Percentiles rank a stretch among this genome's conserved stretches.
These are phyloP conservation scores for Syrphus vitripennis DNA, from an alignment of 2,888 invertebrate genomes.

Conservation along the genomic window DNA sequence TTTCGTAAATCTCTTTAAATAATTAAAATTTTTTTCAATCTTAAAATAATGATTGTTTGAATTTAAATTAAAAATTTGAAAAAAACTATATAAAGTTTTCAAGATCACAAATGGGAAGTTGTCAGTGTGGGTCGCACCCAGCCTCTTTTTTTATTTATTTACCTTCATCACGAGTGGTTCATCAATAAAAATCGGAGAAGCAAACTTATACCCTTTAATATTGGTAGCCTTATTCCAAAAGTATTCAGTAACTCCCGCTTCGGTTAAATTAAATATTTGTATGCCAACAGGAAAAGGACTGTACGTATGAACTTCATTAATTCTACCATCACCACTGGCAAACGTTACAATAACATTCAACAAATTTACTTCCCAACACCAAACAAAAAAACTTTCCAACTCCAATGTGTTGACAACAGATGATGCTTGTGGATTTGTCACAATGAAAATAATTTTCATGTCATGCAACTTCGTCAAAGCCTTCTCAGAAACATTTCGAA, in stretches of 20 bases:
- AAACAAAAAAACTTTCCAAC: conserved; percentile 63
- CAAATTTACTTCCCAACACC: conserved; percentile 72
- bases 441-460: conserved; percentile 70
- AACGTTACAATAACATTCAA: conserved; percentile 68
- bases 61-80: no score
- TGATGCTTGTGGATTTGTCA: not conserved
- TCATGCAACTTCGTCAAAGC: conserved; percentile 66
- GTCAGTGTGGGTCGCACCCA: no score
- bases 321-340: not conserved
- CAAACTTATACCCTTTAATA: conserved; percentile 59
- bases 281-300: conserved; percentile 58
- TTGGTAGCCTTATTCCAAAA: conserved; percentile 57
- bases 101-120: no score
- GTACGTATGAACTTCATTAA: conserved; percentile 66
- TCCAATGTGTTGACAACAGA: not conserved
- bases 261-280: conserved; percentile 39
- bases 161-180: conserved; percentile 68
- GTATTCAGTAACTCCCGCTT: conserved; percentile 8
- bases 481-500: conserved; percentile 54
- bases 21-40: no score
- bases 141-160: conserved; percentile 1
- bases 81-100: no score
- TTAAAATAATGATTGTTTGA: no score
- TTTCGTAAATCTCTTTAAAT: no score
- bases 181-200: conserved; percentile 48